These are phyloP conservation scores for Drosophila quinaria DNA, from an alignment of 2,888 invertebrate genomes.

Conservation along the genomic window DNA sequence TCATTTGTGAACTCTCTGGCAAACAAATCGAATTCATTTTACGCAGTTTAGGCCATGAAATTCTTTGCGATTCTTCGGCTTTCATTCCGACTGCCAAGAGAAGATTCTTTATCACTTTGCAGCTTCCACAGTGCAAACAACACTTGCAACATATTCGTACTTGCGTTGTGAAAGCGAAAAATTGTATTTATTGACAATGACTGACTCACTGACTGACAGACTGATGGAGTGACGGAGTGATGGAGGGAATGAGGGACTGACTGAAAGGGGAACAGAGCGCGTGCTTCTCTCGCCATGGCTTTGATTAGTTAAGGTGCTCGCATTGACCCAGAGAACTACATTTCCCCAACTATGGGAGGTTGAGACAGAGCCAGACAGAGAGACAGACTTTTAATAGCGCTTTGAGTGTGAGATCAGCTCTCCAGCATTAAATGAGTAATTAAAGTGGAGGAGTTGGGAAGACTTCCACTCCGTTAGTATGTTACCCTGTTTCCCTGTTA, in stretches of 20 bases:
- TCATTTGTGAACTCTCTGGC: conserved; percentile 14
- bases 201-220: conserved; percentile 18
- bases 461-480: conserved; percentile 37
- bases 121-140: conserved; percentile 44
- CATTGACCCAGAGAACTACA: conserved; percentile 80
- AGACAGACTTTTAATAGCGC: conserved; percentile 44
- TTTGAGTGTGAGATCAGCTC: conserved; percentile 50
- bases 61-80: conserved; percentile 36
- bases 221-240: conserved; percentile 16
- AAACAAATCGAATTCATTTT: conserved; percentile 67
- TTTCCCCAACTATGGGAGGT: conserved; percentile 39
- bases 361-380: conserved; percentile 25
- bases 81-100: conserved; percentile 42
- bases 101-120: conserved; percentile 37
- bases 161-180: conserved; percentile 62
- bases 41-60: conserved; percentile 43
- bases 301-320: conserved; percentile 75
- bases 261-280: conserved; percentile 11
- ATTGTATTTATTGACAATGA: conserved; percentile 50
- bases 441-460: conserved; percentile 55
- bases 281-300: conserved; percentile 43
- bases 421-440: conserved; percentile 64
- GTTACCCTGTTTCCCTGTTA: conserved; percentile 33
- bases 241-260: conserved; percentile 3
- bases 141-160: conserved; percentile 29